Base-by-base conservation (phyloP, 2,888 invertebrate species). In the Drepana falcataria region DNA sequence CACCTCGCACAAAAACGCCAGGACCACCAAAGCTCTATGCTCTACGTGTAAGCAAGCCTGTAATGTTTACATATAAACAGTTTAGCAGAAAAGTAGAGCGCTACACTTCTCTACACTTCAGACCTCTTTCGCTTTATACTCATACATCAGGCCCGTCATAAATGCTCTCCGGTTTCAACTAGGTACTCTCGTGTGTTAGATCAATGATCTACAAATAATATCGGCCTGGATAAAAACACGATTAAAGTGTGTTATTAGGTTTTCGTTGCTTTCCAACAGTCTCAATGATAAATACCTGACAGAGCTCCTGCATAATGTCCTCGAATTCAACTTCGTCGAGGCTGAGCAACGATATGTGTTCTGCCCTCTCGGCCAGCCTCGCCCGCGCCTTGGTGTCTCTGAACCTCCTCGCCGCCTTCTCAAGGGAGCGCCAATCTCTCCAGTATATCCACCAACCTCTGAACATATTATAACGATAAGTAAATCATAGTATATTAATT, bases 1-100 rank as follows among this genome's bases (percentile, higher is more conserved):
- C 7, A 93, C 86, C 66, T 93, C 93, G 49, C 92, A 91, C 2
- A 93, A 85, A 64, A 93, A 93, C 55, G 91, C 93, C 47, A 93
- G 81, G 49, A 93, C 86, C 0, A 93, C 87, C 41, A 93, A 66
- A 0, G 93, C 92, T 21, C 93, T 75, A 59, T 93, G 93, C 58
- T 92, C 91, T 9, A 91, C 87, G 54, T 92, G 89, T 0, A 88
- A 91, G 53, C 92, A 92, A 6, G 92, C 92, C 93, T 93, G 71
- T 0, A 61, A 65, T 48, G 2, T 21, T 21, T 21, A 21, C 21
- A 21, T 21, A 21, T 21, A 21, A 21, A 21, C 21, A 21, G 21
- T 21, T 21, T 21, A 21, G 21, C 21, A 21, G 21, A 21, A 21
- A 34, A 37, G 3, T 5, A n/a, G 6, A 35, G 37, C 2, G 5